Conservation (phyloP, 64 coral and sea anemone species). For the Pocillopora damicornis region DNA sequence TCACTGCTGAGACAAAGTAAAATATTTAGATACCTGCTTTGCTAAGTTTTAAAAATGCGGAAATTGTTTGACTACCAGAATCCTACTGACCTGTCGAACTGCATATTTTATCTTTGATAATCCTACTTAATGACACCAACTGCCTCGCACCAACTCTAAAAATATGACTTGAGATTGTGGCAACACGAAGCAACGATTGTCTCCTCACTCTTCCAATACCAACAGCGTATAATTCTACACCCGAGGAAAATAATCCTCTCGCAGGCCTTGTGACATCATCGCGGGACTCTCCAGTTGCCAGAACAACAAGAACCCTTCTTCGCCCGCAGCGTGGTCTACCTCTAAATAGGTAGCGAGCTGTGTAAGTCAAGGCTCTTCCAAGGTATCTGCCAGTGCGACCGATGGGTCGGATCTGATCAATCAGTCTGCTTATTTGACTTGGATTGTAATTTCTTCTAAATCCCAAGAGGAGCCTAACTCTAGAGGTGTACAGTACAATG, state of each 20-base stretch:
- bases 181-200: background rate
- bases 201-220: slow-evolving; percentile 22
- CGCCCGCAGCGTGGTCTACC: slow-evolving; percentile 39
- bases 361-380: slow-evolving; percentile 46
- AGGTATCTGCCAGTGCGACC: slow-evolving; percentile 12
- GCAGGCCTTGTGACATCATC: slow-evolving; percentile 32
- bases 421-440: background rate
- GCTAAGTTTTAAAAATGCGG: too few species aligned
- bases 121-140: slow-evolving; percentile 21
- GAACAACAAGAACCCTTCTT: slow-evolving; percentile 50
- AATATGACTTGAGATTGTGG: slow-evolving; percentile 18
- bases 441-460: slow-evolving; percentile 25
- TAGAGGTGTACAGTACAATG: slow-evolving; percentile 38
- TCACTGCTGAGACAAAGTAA: too few species aligned
- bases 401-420: slow-evolving; percentile 11
- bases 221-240: slow-evolving; percentile 50
- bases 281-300: slow-evolving; percentile 36
- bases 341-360: slow-evolving; percentile 27
- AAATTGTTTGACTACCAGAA: background rate
- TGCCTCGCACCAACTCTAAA: background rate
- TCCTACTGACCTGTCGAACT: slow-evolving; percentile 18
- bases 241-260: background rate
- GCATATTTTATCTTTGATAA: slow-evolving; percentile 29
- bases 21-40: too few species aligned
- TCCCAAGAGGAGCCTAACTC: background rate